A percentile compares a stretch with the other conserved stretches of the same genome.
Conservation (phyloP, 2,113 vertebrate species). For the Dissostichus mawsoni region DNA sequence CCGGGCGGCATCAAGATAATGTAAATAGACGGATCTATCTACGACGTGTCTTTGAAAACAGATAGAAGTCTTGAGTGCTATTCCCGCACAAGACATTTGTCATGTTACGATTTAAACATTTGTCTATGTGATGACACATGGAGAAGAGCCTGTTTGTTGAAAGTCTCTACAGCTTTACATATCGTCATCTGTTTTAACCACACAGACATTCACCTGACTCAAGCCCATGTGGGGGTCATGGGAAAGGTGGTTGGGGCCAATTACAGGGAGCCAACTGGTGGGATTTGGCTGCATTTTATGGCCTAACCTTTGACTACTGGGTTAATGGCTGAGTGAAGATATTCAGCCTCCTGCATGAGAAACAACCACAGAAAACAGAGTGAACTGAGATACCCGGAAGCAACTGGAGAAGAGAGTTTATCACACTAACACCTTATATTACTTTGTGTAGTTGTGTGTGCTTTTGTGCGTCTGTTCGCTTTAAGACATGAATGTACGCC, state of each 20-base stretch:
- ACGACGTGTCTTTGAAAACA: constrained; percentile 51
- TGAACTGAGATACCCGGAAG: constrained; percentile 19
- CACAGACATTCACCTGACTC: constrained; percentile 37
- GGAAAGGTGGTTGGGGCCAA: constrained; percentile 69
- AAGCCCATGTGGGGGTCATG: constrained; percentile 66
- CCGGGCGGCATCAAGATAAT: constrained; percentile 25
- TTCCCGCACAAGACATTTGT: constrained; percentile 17
- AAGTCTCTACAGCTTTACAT: constrained; percentile 47
- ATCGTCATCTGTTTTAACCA: constrained; percentile 49
- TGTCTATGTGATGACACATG: constrained; percentile 18
- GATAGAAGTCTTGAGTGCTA: constrained; percentile 1
- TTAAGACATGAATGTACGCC: background rate
- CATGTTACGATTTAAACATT: constrained; percentile 25
- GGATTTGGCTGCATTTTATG: constrained; percentile 58
- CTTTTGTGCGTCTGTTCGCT: background rate
- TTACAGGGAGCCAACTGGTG: constrained; percentile 75
- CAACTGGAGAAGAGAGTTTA: constrained; percentile 46
- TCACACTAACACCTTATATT: constrained; percentile 29
- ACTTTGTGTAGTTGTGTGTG: constrained; percentile 16
- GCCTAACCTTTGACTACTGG: constrained; percentile 70
- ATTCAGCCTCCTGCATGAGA: constrained; percentile 44
- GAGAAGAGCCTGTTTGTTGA: background rate
- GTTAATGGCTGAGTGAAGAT: constrained; percentile 50
- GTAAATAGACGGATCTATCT: constrained; percentile 54
- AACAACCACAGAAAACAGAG: constrained; percentile 29